Evolutionary conservation across 2,113 vertebrate genomes (phyloP).

Genomic region (Pedetes capensis): DNA sequence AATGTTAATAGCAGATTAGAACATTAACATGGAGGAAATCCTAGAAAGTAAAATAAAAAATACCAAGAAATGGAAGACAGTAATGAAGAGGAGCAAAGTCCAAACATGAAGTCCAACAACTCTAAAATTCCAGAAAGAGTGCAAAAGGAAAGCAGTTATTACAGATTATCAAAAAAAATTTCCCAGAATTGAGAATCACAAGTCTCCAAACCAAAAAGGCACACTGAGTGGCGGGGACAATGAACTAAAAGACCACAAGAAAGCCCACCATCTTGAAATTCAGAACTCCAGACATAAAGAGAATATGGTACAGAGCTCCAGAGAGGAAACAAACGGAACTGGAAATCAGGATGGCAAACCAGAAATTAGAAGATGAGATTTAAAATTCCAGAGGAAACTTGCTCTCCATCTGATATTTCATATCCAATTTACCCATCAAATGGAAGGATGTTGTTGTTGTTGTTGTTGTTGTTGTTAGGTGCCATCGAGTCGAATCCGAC

Average conservation of each 20-base stretch:
- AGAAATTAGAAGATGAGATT: not conserved
- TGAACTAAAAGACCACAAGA: not conserved
- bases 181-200: not conserved
- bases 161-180: not conserved
- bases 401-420: not conserved
- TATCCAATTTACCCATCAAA: not conserved
- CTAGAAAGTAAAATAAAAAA: slow-evolving; percentile 8
- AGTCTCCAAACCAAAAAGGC: not conserved
- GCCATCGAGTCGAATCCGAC: too few species aligned
- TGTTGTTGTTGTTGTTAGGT: too few species aligned
- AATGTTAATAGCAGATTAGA: not conserved
- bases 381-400: not conserved
- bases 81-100: not conserved
- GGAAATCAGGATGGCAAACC: not conserved
- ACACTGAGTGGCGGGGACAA: too few species aligned
- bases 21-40: not conserved
- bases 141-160: not conserved
- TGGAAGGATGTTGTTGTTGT: too few species aligned
- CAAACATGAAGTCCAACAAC: not conserved
- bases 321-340: not conserved
- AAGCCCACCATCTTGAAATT: not conserved
- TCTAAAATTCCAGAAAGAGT: not conserved
- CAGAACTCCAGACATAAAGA: not conserved
- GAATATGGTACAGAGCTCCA: not conserved
- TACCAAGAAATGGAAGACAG: not conserved